Conservation (phyloP, 2,797 vertebrate species). For the Loriculus beryllinus region DNA sequence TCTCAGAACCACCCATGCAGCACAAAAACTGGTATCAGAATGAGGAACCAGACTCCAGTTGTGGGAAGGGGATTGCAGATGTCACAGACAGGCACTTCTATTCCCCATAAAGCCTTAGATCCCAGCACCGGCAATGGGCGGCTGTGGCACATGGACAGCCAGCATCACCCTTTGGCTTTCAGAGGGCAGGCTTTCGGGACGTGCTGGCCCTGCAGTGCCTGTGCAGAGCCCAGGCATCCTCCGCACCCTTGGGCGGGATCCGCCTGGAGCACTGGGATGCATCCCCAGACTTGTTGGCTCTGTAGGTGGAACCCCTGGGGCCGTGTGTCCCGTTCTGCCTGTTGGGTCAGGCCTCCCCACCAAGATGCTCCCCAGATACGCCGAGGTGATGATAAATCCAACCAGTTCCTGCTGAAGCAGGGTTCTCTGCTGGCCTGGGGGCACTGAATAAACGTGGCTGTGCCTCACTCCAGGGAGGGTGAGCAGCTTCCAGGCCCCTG, state of each 20-base stretch:
- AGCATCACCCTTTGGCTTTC: background rate
- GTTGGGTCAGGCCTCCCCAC: background rate
- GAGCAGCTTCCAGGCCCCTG: background rate
- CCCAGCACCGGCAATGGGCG: rapidly evolving
- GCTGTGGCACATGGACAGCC: background rate
- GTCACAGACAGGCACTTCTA: background rate
- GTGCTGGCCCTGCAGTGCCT: background rate
- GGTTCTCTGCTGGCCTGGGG: background rate
- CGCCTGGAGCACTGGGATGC: background rate
- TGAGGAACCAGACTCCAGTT: background rate
- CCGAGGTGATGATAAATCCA: background rate
- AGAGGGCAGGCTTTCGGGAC: background rate
- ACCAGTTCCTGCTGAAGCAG: background rate
- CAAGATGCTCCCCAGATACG: background rate
- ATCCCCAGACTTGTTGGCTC: background rate
- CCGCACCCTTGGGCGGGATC: background rate
- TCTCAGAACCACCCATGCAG: background rate
- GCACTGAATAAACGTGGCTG: background rate
- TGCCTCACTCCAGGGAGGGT: background rate
- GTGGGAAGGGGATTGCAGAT: background rate
- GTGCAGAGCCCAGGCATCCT: background rate
- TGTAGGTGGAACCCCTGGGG: background rate
- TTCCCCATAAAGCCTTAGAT: rapidly evolving
- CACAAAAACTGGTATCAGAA: background rate
- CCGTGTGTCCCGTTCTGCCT: background rate